These are phyloP conservation scores for Drosophila subquinaria DNA, from an alignment of 2,888 invertebrate species.

Conservation along the genomic window DNA sequence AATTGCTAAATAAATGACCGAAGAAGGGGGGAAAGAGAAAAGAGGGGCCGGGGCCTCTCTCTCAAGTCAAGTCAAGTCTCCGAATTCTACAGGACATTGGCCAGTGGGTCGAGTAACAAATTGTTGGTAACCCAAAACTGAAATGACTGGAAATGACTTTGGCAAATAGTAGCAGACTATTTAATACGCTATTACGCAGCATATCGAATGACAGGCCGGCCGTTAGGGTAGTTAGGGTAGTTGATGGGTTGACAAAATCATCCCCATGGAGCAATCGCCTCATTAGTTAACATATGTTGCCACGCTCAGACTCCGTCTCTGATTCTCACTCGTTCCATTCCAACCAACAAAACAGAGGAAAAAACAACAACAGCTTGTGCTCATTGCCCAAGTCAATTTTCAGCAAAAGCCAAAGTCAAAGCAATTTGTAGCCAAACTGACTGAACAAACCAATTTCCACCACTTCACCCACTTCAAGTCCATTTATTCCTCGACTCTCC, in stretches of 20 bases:
- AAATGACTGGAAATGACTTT: slow-evolving; percentile 68
- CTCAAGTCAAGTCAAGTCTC: background rate
- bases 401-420: slow-evolving; percentile 60
- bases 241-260: slow-evolving; percentile 34
- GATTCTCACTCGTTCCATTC: background rate
- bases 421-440: slow-evolving; percentile 68
- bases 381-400: slow-evolving; percentile 81
- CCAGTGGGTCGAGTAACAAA: slow-evolving; percentile 33
- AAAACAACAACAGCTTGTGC: slow-evolving; percentile 69
- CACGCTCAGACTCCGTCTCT: slow-evolving; percentile 10
- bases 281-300: slow-evolving; percentile 85
- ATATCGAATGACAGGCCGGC: slow-evolving; percentile 80
- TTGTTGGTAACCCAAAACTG: slow-evolving; percentile 70
- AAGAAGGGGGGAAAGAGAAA: background rate
- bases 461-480: slow-evolving; percentile 22
- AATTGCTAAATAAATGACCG: slow-evolving; percentile 78
- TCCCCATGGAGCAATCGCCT: slow-evolving; percentile 60
- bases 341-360: background rate
- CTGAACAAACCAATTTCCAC: slow-evolving; percentile 37
- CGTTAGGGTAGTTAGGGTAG: background rate
- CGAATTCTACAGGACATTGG: slow-evolving; percentile 54
- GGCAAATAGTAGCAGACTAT: slow-evolving; percentile 79
- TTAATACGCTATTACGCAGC: slow-evolving; percentile 83
- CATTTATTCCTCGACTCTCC: slow-evolving; percentile 12
- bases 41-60: background rate